These are phyloP conservation scores for Coturnix japonica DNA, from an alignment of 2,113 vertebrate genomes.

Conservation along the genomic window DNA sequence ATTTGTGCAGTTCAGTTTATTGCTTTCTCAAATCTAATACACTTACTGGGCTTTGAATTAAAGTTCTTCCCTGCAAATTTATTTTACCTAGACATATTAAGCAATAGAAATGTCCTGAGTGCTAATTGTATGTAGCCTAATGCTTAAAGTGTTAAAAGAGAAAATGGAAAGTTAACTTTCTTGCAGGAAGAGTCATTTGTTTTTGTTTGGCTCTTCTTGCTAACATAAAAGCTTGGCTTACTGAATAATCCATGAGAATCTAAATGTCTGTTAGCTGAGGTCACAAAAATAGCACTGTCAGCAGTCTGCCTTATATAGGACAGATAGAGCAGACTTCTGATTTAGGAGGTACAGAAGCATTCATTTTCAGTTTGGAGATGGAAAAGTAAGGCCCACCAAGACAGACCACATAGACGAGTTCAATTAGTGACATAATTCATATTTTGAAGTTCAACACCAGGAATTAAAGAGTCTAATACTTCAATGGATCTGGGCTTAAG, in stretches of 20 bases:
- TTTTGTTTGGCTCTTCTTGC: not conserved
- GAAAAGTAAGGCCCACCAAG: not conserved
- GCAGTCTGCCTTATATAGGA: not conserved
- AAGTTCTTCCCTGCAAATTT: not conserved
- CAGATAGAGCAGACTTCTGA: not conserved
- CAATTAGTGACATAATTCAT: not conserved
- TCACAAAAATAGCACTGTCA: not conserved
- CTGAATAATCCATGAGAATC: constrained; percentile 37
- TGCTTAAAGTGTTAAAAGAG: not conserved
- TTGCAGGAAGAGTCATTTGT: not conserved
- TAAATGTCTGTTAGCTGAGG: not conserved
- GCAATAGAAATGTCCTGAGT: not conserved
- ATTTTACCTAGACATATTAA: not conserved
- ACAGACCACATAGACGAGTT: not conserved
- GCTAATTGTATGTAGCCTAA: not conserved
- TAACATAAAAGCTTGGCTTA: not conserved
- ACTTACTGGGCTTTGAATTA: not conserved
- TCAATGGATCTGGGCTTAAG: not conserved
- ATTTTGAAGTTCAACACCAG: not conserved
- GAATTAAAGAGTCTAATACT: not conserved
- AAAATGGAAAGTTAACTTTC: not conserved
- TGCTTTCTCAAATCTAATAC: not conserved
- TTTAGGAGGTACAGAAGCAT: not conserved
- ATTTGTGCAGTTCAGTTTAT: not conserved
- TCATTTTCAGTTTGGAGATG: not conserved